Evolutionary conservation across 2,113 vertebrate genomes (phyloP).

Genomic region (Drymodes brunneopygia): DNA sequence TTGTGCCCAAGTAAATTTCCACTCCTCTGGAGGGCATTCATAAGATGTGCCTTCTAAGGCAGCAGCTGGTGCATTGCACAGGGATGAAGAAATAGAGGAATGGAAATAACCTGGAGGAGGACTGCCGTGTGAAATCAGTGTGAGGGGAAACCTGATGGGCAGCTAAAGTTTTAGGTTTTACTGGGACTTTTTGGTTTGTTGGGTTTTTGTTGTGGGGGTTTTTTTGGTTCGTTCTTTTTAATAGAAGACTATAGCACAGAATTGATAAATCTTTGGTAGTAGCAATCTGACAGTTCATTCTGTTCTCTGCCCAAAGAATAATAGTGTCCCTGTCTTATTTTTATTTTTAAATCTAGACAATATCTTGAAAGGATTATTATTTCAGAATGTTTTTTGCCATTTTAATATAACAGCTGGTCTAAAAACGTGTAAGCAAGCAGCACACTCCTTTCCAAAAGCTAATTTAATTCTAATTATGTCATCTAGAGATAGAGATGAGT

Average conservation of each 20-base stretch:
- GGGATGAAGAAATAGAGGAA: neutral
- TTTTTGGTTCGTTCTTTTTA: neutral
- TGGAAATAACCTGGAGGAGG: neutral
- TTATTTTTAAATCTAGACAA: neutral
- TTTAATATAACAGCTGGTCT: neutral
- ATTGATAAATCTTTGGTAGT: neutral
- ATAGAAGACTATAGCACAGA: neutral
- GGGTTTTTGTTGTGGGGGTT: neutral
- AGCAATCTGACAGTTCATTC: neutral
- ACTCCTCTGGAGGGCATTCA: neutral
- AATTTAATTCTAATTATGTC: neutral
- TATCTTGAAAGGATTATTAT: neutral
- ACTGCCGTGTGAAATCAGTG: neutral
- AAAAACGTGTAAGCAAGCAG: neutral
- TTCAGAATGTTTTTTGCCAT: neutral
- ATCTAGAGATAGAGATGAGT: neutral
- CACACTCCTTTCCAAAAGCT: neutral
- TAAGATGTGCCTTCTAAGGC: neutral
- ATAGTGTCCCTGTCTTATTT: neutral
- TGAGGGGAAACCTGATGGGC: neutral
- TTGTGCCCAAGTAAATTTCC: conserved; percentile 40
- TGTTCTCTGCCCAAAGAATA: neutral
- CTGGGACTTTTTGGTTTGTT: neutral
- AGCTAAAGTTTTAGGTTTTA: neutral
- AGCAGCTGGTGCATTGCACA: neutral